Percentiles rank a stretch among this genome's conserved stretches.
phyloP scores from a whole-genome alignment of 2,888 invertebrate species.

The Mythimna loreyi region DNA sequence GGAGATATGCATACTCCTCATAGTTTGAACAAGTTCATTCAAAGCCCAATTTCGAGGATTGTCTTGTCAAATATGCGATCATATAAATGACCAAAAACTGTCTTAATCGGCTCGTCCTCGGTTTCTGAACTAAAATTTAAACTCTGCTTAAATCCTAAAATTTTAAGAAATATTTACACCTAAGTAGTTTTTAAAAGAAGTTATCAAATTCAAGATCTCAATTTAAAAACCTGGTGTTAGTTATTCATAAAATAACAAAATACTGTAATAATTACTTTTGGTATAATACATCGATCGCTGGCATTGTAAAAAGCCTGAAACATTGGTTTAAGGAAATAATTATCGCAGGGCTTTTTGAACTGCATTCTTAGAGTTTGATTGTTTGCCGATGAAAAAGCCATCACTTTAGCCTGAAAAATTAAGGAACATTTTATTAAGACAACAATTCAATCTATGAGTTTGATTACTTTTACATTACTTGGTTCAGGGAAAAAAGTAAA shows the following conservation, averaged over 20 bases:
- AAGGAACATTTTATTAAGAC: not conserved
- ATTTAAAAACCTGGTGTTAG: not conserved
- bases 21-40: too few relatives aligned
- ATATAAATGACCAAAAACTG: too few relatives aligned
- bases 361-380: conserved; percentile 41
- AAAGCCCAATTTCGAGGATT: too few relatives aligned
- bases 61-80: too few relatives aligned
- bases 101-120: too few relatives aligned
- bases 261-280: conserved; percentile 37
- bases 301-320: conserved; percentile 21
- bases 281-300: conserved; percentile 20
- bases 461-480: too few relatives aligned
- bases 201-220: not conserved
- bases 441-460: not conserved
- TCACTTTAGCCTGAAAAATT: conserved; percentile 16
- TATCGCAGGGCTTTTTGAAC: conserved; percentile 35
- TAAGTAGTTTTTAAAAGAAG: not conserved
- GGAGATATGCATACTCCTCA: too few relatives aligned
- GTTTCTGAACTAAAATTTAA: not conserved
- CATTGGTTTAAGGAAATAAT: conserved; percentile 23
- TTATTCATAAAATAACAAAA: not conserved
- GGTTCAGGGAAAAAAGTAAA: not conserved
- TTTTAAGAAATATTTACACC: not conserved
- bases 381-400: not conserved
- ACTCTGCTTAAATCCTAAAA: not conserved